These are phyloP conservation scores for Achatina immaculata DNA, from an alignment of 1,140 invertebrate genomes.

Conservation along the genomic window DNA sequence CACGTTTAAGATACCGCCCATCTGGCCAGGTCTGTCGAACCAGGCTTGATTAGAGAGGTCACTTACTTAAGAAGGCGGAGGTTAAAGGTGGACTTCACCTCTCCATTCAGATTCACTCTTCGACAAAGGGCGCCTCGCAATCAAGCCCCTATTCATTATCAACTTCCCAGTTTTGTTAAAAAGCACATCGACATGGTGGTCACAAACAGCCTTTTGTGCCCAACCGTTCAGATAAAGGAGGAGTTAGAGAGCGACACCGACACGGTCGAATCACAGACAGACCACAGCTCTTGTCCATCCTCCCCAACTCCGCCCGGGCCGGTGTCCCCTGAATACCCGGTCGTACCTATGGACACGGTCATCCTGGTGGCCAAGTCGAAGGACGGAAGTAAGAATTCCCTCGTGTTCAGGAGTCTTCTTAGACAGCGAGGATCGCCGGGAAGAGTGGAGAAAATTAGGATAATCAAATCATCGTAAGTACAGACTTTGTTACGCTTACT, in stretches of 20 bases:
- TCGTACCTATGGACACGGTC: slow-evolving; percentile 32
- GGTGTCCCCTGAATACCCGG: not conserved
- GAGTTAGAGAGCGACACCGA: slow-evolving; percentile 29
- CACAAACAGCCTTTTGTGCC: slow-evolving; percentile 10
- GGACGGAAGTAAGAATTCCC: slow-evolving; percentile 29
- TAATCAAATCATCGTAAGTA: slow-evolving; percentile 36
- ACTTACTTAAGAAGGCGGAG: no score
- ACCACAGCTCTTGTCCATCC: slow-evolving; percentile 17
- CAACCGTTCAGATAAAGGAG: slow-evolving; percentile 1
- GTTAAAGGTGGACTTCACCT: no score
- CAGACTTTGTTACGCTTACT: not conserved
- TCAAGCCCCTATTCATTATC: no score
- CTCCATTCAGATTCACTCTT: no score
- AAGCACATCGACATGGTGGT: slow-evolving; percentile 9
- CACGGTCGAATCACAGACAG: slow-evolving; percentile 1
- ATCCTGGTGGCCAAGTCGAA: slow-evolving; percentile 24
- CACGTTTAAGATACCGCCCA: no score
- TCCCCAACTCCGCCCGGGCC: not conserved
- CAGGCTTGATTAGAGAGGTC: no score
- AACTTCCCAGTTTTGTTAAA: no score
- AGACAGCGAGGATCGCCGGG: not conserved
- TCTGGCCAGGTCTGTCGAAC: no score
- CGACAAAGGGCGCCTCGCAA: no score
- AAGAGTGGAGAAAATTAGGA: slow-evolving; percentile 32
- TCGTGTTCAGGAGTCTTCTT: slow-evolving; percentile 27